Evolutionary conservation across 2,888 invertebrate species (phyloP).

Genomic region (Cantharis flavilabris): DNA sequence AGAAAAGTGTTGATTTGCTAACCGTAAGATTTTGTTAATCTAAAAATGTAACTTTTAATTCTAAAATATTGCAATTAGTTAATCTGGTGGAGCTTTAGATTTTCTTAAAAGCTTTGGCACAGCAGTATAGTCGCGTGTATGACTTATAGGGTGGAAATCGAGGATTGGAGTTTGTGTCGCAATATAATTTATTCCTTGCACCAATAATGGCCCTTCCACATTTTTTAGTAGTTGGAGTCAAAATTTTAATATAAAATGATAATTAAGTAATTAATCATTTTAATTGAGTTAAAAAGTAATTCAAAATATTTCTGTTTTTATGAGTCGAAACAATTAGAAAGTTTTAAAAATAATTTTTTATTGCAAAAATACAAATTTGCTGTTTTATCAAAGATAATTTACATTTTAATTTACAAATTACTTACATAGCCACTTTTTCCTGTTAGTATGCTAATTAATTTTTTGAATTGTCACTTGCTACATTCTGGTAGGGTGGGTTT

Average conservation of each 20-base stretch:
- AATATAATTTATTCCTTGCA: background rate
- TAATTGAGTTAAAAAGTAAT: conserved; percentile 1
- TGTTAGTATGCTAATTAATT: conserved; percentile 23
- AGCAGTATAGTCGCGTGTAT: background rate
- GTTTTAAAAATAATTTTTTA: background rate
- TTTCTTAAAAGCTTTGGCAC: background rate
- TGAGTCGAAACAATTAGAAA: background rate
- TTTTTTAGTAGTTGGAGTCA: background rate
- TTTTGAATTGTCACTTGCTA: conserved; percentile 14
- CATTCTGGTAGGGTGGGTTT: background rate
- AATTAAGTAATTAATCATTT: background rate
- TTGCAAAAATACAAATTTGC: conserved; percentile 1
- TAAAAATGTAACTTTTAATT: background rate
- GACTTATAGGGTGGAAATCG: background rate
- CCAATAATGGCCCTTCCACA: background rate
- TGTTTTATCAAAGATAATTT: conserved; percentile 34
- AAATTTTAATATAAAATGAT: background rate
- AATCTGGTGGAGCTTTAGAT: background rate
- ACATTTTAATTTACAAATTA: conserved; percentile 41
- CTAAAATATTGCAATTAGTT: background rate
- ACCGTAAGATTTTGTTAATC: background rate
- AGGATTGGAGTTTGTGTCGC: background rate
- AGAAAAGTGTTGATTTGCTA: background rate
- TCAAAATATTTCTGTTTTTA: background rate
- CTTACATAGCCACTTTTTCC: conserved; percentile 10